These are phyloP conservation scores for Rhyacichthys aspro DNA, from an alignment of 2,797 vertebrate genomes.

Conservation along the genomic window DNA sequence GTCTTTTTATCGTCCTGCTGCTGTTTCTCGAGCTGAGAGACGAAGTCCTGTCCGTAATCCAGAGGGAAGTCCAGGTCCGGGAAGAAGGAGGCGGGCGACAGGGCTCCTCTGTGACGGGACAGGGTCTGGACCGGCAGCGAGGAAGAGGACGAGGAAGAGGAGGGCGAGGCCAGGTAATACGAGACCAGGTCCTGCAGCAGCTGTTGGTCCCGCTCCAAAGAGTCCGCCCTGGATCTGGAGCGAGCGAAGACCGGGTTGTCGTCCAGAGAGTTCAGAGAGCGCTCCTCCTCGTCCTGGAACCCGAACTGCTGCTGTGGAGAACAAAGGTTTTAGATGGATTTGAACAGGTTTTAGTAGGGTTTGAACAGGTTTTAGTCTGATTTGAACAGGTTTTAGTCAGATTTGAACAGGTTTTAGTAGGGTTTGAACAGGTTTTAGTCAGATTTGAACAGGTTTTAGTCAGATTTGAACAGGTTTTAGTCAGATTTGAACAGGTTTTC, in stretches of 20 bases:
- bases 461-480: no score
- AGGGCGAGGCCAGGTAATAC: slow-evolving; percentile 75
- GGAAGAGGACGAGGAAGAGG: slow-evolving; percentile 54
- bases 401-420: no score
- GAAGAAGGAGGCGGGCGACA: slow-evolving; percentile 43
- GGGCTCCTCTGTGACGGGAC: slow-evolving; percentile 62
- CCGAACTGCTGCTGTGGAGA: slow-evolving; percentile 76
- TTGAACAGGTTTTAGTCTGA: no score
- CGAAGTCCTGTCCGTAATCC: slow-evolving; percentile 76
- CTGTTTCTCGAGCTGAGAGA: slow-evolving; percentile 67
- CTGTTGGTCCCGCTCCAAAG: slow-evolving; percentile 74
- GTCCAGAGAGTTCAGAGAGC: slow-evolving; percentile 77
- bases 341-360: neutral
- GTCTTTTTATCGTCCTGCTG: slow-evolving; percentile 55
- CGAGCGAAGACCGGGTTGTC: slow-evolving; percentile 60
- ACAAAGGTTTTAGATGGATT: no score
- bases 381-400: no score
- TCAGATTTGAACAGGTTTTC: no score
- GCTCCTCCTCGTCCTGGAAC: slow-evolving; percentile 81
- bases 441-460: no score
- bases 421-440: no score
- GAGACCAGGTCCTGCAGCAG: slow-evolving; percentile 87
- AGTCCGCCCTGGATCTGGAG: slow-evolving; percentile 37
- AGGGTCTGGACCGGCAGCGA: slow-evolving; percentile 58
- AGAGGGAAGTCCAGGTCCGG: slow-evolving; percentile 76